phyloP scores from a whole-genome alignment of 2,888 invertebrate genomes.

The Colostygia pectinataria region DNA sequence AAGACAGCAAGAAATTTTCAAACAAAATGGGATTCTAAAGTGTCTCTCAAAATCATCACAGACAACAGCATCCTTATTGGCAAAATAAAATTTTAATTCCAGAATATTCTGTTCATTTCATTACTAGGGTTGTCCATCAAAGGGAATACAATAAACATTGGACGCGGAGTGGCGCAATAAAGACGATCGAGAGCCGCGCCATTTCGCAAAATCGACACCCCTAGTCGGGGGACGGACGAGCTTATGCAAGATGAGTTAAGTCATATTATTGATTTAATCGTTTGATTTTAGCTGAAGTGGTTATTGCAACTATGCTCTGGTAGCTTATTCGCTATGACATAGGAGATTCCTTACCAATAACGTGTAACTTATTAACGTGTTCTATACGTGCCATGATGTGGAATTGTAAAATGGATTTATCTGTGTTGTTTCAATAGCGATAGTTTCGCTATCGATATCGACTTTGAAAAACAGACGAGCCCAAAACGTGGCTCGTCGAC shows the following conservation, averaged over 20 bases:
- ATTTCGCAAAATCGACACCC: conserved; percentile 42
- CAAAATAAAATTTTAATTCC: conserved; percentile 30
- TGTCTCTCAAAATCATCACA: conserved; percentile 1
- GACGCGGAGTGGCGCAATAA: conserved; percentile 35
- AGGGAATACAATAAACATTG: conserved; percentile 38
- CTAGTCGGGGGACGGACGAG: conserved; percentile 23
- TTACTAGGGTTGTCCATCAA: conserved; percentile 39
- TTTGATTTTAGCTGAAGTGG: too few species aligned
- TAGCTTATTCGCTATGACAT: too few species aligned
- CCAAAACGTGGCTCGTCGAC: too few species aligned
- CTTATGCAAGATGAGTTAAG: conserved; percentile 15
- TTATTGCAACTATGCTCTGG: too few species aligned
- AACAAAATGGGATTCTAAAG: conserved; percentile 14
- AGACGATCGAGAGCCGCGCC: conserved; percentile 31
- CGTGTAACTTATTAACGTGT: too few species aligned
- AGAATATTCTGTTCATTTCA: conserved; percentile 26
- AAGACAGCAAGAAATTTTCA: neutral
- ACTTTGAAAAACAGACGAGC: too few species aligned
- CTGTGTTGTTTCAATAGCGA: too few species aligned
- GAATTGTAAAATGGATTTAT: too few species aligned
- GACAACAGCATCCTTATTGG: conserved; percentile 9
- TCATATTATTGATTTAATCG: conserved; percentile 8
- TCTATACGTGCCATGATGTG: too few species aligned
- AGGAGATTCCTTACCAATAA: too few species aligned
- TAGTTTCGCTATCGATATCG: too few species aligned